Evolutionary conservation across 2,888 invertebrate species (phyloP).

Genomic region (Pseudoips prasinana): DNA sequence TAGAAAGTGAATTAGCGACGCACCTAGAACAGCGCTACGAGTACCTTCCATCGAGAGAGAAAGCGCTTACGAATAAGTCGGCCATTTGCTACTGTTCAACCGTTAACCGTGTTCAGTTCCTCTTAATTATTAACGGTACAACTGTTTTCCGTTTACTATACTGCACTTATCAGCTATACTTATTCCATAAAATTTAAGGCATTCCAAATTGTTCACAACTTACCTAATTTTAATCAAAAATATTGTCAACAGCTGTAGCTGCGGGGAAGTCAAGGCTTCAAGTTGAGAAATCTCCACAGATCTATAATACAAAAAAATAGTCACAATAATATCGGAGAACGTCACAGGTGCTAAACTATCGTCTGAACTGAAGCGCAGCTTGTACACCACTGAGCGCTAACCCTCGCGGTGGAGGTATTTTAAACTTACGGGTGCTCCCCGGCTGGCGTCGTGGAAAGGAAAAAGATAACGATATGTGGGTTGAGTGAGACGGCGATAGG

Average conservation of each 20-base stretch:
- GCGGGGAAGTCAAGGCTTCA: constrained; percentile 38
- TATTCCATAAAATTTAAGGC: constrained; percentile 1
- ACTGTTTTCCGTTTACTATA: no score
- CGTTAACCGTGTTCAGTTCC: constrained; percentile 37
- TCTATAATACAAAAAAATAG: constrained; percentile 60
- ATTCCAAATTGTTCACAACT: constrained; percentile 40
- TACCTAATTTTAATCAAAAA: constrained; percentile 48
- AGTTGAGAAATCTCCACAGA: constrained; percentile 40
- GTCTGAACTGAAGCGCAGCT: constrained; percentile 57
- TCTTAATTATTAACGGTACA: no score
- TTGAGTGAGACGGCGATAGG: constrained; percentile 54
- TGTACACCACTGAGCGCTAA: constrained; percentile 70
- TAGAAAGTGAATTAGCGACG: constrained; percentile 47
- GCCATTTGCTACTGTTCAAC: constrained; percentile 61
- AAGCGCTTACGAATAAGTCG: constrained; percentile 63
- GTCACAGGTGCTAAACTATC: constrained; percentile 39
- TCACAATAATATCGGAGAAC: constrained; percentile 52
- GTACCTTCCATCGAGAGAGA: constrained; percentile 49
- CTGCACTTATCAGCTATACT: no score
- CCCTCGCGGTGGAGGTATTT: constrained; percentile 63
- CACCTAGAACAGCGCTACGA: constrained; percentile 13
- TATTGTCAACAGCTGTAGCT: constrained; percentile 39
- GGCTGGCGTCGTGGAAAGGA: constrained; percentile 34
- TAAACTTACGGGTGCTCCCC: constrained; percentile 72
- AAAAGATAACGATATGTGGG: constrained; percentile 49